Base-by-base conservation (phyloP, 2,797 vertebrate species). In the Telmatherina bonti region DNA sequence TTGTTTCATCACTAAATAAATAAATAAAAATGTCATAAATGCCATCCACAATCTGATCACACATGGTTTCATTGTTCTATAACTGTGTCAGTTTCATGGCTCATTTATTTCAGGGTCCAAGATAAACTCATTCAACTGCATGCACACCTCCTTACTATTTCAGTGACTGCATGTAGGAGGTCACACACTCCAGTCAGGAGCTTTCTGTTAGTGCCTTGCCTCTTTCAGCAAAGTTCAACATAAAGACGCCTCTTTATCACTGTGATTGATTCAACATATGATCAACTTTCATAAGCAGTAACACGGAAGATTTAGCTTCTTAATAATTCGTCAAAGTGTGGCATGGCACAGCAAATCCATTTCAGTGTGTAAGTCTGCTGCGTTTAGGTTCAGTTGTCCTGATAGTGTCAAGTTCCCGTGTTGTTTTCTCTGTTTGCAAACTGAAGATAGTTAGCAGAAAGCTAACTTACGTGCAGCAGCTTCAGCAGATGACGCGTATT, bases 181-280 rank as follows among this genome's bases (percentile, higher is more conserved):
- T 83, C 82, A 87, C 78, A 79, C 70, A 60, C 55, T 64, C 58
- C 11, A 26, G 71, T 89, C 84, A 88, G 81, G 69, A 86, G 84
- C 62, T 86, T 79, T 65, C 18, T 49, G 74, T 85, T 84, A 84
- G 43, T 54, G 20, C 2, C 33, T 0, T 53, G 58, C 36, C 36
- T 53, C 62, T 68, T 18, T 16, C 0, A 56, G 12, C 29, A 63
- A 33, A 43, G n/a, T 30, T 5, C 57, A 57, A 16, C 2, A 6
- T 41, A 45, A 30, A 49, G 30, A 59, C 45, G 43, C 45, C 2
- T 36, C 53, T 0, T 26, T 18, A 22, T 8, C 29, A 35, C 30
- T 20, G 43, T 36, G 11, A 59, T 24, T 31, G 30, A 31, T 3
- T 31, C 3, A 31, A 2, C 10, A 20, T 30, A n/a, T 45, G 5